phyloP scores from a whole-genome alignment of 2,113 vertebrate species.

The Hiodon alosoides region DNA sequence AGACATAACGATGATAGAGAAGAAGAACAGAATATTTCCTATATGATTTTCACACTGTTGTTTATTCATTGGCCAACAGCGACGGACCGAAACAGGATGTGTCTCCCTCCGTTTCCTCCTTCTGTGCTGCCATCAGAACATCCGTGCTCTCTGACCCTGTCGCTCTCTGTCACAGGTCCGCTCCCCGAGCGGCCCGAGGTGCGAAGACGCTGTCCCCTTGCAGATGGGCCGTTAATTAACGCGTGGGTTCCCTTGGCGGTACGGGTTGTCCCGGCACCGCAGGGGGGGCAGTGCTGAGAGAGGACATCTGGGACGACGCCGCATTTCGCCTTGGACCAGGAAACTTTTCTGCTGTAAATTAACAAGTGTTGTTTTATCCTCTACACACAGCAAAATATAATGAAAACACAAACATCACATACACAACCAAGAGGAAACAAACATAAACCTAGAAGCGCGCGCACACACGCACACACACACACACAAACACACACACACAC shows the following conservation, averaged over 20 bases:
- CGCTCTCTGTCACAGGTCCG: constrained; percentile 8
- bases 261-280: constrained; percentile 40
- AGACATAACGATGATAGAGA: no score
- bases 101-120: neutral
- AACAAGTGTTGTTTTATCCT: neutral
- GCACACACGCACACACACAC: no score
- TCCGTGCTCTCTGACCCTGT: constrained; percentile 26
- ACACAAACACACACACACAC: no score
- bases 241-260: constrained; percentile 37
- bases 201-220: constrained; percentile 37
- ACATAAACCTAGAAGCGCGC: no score
- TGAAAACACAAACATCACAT: no score
- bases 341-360: constrained; percentile 16
- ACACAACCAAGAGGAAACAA: no score
- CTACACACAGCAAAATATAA: no score
- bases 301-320: constrained; percentile 29
- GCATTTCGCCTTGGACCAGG: constrained; percentile 2
- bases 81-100: neutral
- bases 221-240: constrained; percentile 61
- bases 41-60: no score
- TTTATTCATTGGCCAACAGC: no score
- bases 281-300: constrained; percentile 31
- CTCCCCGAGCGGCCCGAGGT: constrained; percentile 35
- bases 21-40: no score
- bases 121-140: constrained; percentile 11